Percentiles rank a stretch among this genome's conserved stretches.
These are phyloP conservation scores for Ethmia dodecea DNA, from an alignment of 2,888 invertebrate species.

Conservation along the genomic window DNA sequence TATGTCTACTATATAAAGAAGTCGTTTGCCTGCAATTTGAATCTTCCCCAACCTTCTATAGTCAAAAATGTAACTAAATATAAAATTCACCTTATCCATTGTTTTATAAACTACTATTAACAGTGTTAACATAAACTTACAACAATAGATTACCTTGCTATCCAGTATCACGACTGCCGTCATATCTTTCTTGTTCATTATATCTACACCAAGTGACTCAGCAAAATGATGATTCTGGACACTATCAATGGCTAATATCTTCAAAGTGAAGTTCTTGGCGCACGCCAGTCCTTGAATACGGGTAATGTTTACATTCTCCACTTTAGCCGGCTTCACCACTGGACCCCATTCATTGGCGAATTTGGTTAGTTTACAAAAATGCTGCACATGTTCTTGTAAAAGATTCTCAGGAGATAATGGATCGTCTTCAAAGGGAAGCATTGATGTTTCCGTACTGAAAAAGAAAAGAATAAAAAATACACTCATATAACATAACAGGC, in stretches of 20 bases:
- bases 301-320: slow-evolving; percentile 33
- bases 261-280: slow-evolving; percentile 45
- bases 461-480: no score
- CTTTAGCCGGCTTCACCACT: slow-evolving; percentile 42
- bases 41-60: no score
- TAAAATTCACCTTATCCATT: no score
- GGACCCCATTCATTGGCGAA: slow-evolving; percentile 57
- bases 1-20: no score
- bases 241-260: slow-evolving; percentile 84
- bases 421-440: slow-evolving; percentile 67
- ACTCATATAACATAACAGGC: no score
- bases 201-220: slow-evolving; percentile 84
- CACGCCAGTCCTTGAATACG: slow-evolving; percentile 71
- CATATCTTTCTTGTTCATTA: slow-evolving; percentile 76
- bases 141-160: slow-evolving; percentile 77
- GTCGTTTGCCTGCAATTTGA: no score
- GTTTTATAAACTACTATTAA: background rate
- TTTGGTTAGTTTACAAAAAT: slow-evolving; percentile 52
- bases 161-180: slow-evolving; percentile 85
- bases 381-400: slow-evolving; percentile 49
- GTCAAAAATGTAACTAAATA: no score
- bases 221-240: slow-evolving; percentile 84
- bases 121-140: no score
- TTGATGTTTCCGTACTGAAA: slow-evolving; percentile 58
- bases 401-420: slow-evolving; percentile 73